Percentiles rank a stretch among this genome's conserved stretches.
These are phyloP conservation scores for Muntiacus reevesi DNA, from an alignment of 2,113 vertebrate species.

Conservation along the genomic window DNA sequence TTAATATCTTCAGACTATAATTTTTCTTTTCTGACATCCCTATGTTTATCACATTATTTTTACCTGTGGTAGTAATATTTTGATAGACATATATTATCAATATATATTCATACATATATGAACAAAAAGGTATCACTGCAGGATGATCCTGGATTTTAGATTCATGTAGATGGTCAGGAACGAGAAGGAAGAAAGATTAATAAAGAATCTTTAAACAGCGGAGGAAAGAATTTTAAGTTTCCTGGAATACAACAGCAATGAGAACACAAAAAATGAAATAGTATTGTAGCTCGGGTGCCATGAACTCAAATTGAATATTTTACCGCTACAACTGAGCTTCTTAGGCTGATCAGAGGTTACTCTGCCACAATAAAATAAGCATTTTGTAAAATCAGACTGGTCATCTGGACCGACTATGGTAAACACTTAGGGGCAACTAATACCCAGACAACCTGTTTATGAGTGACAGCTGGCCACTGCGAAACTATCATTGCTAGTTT, in stretches of 20 bases:
- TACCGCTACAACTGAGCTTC: not conserved
- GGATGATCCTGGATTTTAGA: slow-evolving; percentile 25
- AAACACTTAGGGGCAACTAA: not conserved
- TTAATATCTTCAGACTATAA: not conserved
- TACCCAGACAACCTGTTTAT: not conserved
- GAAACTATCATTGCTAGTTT: not conserved
- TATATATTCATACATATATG: not conserved
- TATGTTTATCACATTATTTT: slow-evolving; percentile 17
- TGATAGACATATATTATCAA: not conserved
- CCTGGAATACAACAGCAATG: not conserved
- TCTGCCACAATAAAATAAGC: not conserved
- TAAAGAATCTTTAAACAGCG: not conserved
- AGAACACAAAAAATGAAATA: slow-evolving; percentile 1
- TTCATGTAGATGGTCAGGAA: not conserved
- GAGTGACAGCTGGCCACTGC: not conserved
- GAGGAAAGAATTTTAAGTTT: not conserved
- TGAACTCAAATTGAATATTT: slow-evolving; percentile 20
- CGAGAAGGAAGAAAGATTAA: not conserved
- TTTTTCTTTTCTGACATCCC: slow-evolving; percentile 13
- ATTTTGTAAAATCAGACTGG: not conserved
- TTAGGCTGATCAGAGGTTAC: not conserved
- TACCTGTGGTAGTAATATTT: not conserved
- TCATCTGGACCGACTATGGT: not conserved
- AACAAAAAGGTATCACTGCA: not conserved
- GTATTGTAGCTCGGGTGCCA: not conserved